Evolutionary conservation across 2,888 invertebrate genomes (phyloP).

Genomic region (Acanthococcus lagerstroemiae): DNA sequence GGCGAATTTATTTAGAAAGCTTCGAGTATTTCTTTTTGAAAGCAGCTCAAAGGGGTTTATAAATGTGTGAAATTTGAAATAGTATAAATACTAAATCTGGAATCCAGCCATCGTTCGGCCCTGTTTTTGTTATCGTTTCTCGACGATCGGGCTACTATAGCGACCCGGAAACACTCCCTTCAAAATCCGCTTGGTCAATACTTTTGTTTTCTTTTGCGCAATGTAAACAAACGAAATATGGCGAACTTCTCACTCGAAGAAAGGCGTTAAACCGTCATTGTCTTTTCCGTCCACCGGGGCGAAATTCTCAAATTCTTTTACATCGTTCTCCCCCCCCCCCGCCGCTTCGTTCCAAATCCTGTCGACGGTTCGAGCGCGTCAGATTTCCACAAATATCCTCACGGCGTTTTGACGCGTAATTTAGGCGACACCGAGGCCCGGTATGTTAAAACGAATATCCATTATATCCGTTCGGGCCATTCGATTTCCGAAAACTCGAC

Average conservation of each 20-base stretch:
- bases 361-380: no score
- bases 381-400: no score
- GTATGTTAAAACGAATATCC: background rate
- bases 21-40: background rate
- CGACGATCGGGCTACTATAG: constrained; percentile 4
- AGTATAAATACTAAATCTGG: constrained; percentile 21
- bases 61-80: constrained; percentile 8
- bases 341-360: no score
- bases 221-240: background rate
- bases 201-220: background rate
- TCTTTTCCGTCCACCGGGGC: no score
- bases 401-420: no score
- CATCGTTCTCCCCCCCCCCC: no score
- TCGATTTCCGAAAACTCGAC: background rate
- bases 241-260: background rate
- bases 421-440: no score
- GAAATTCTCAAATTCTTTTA: no score
- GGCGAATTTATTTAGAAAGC: background rate
- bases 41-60: background rate
- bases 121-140: constrained; percentile 28
- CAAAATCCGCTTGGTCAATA: background rate
- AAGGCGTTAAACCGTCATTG: background rate
- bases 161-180: background rate
- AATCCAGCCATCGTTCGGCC: constrained; percentile 11
- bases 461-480: background rate